These are phyloP conservation scores for Argya squamiceps DNA, from an alignment of 2,797 vertebrate genomes.

Conservation along the genomic window DNA sequence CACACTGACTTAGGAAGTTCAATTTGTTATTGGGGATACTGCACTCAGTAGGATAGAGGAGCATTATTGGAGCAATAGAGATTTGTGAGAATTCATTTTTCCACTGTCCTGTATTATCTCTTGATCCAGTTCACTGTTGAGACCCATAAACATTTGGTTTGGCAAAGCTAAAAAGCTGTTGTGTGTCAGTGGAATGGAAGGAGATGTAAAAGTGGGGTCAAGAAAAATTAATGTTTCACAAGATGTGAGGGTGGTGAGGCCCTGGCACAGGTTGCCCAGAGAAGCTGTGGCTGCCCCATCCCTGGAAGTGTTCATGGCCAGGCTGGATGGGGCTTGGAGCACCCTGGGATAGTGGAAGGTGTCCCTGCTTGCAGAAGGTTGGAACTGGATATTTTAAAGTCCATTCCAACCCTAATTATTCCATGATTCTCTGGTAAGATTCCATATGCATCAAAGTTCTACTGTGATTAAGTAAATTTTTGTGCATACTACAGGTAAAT, in stretches of 20 bases:
- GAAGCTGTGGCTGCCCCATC: neutral
- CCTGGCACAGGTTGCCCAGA: rapidly evolving
- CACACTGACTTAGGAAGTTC: neutral
- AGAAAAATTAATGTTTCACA: neutral
- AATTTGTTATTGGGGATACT: neutral
- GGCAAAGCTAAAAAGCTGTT: neutral
- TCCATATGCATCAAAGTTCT: neutral
- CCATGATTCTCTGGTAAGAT: neutral
- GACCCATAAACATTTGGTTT: neutral
- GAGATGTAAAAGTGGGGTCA: neutral
- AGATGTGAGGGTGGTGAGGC: neutral
- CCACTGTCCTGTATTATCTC: neutral
- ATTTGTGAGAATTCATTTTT: neutral
- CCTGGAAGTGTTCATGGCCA: neutral
- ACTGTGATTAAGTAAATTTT: neutral
- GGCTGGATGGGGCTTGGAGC: rapidly evolving
- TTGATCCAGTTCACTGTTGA: neutral
- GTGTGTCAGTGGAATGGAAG: neutral
- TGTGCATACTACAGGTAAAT: neutral
- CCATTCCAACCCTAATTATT: neutral
- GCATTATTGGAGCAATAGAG: rapidly evolving
- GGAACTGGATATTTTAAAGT: neutral
- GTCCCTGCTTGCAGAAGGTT: neutral
- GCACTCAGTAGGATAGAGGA: rapidly evolving
- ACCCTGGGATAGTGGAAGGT: neutral